phyloP scores from a whole-genome alignment of 2,797 vertebrate species.

The Acanthopagrus latus region DNA sequence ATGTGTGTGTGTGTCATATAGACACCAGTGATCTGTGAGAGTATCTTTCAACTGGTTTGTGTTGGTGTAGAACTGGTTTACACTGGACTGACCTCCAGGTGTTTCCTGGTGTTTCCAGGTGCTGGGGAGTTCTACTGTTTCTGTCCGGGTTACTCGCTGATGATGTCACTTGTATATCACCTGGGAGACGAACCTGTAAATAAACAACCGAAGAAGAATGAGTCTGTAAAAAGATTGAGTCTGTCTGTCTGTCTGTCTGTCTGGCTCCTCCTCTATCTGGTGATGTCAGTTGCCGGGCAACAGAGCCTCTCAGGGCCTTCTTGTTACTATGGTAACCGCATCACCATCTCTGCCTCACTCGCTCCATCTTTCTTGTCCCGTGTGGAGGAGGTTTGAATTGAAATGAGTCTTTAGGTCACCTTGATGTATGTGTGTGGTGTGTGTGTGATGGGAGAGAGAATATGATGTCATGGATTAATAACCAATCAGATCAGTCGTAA shows the following conservation, averaged over 20 bases:
- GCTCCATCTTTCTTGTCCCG: background rate
- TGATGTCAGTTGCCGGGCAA: constrained; percentile 55
- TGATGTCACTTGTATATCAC: too few species aligned
- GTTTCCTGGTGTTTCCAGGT: too few species aligned
- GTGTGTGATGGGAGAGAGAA: background rate
- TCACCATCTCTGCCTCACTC: constrained; percentile 13
- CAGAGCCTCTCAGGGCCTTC: constrained; percentile 8
- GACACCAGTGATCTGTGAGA: too few species aligned
- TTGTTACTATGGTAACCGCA: constrained; percentile 48
- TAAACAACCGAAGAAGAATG: too few species aligned
- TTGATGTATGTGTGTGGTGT: background rate
- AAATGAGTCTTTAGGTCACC: constrained; percentile 34
- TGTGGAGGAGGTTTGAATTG: constrained; percentile 10
- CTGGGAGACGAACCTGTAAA: too few species aligned
- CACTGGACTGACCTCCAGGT: too few species aligned
- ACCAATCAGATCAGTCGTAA: background rate
- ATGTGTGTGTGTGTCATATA: too few species aligned
- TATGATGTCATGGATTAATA: background rate
- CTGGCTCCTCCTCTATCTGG: constrained; percentile 33
- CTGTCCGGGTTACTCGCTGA: too few species aligned
- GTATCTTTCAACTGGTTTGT: background rate
- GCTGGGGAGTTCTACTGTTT: too few species aligned
- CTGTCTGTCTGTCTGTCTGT: background rate
- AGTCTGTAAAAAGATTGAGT: background rate
- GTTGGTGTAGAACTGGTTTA: background rate